Evolutionary conservation across 2,797 vertebrate genomes (phyloP), one percentile per base, ranked within the genome.

Genomic region (Falco concolor): DNA sequence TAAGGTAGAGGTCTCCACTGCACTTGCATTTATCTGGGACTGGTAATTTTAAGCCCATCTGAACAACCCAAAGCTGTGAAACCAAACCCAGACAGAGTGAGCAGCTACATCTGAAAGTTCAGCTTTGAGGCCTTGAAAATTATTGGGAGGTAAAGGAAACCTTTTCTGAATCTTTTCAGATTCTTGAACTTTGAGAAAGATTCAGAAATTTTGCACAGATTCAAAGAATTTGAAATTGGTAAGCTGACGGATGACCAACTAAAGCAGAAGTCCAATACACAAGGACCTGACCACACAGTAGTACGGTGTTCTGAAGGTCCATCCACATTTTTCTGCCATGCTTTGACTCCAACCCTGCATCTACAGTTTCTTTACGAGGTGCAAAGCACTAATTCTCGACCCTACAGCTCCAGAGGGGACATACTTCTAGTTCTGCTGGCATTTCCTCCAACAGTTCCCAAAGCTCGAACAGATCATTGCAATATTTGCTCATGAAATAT

Each of bases 381-480:
- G 9, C 23, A 88, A 80, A 76, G 1, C n/a, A 32, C 34, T 69
- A 30, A 14, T 34, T 72, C 44, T 74, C 63, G 25, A n/a, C 47
- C 57, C 54, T 44, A 10, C 59, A 88, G 27, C 70, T 91, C 84
- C 84, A 65, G 50, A 44, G 65, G 73, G 76, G 72, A 42, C 0
- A 0, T 15, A 28, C n/a, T 94, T 69, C 89, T 56, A 70, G 65
- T 81, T 90, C 94, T 84, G 83, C 70, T 17, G 74, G 44, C 89
- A 44, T 93, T 95, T 95, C 73, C 74, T 90, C 81, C 90, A 78
- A 5, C 49, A 50, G 10, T 80, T 93, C 93, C 92, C 94, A 10
- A 15, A 73, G 92, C 91, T 89, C 36, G 0, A 65, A 24, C 40
- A 83, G 63, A 90, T 95, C 92, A 75, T 57, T 61, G 45, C 91